Percentiles rank a stretch among this genome's conserved stretches.
These are phyloP conservation scores for Lepus europaeus DNA, from an alignment of 2,113 vertebrate genomes.

Conservation along the genomic window DNA sequence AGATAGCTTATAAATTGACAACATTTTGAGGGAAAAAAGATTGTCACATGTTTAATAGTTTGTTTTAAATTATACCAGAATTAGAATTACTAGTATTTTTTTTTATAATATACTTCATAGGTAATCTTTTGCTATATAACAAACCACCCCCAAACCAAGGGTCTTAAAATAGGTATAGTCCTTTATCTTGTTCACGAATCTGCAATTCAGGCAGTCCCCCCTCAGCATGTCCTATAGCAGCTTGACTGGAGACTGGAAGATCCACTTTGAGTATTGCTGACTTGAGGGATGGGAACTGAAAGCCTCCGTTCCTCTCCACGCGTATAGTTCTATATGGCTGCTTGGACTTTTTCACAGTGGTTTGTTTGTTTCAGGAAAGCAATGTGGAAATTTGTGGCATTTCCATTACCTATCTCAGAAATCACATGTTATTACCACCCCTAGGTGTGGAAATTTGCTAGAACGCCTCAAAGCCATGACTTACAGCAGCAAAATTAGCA, in stretches of 20 bases:
- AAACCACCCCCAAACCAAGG: background rate
- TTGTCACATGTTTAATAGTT: background rate
- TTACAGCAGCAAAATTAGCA: background rate
- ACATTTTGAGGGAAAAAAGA: background rate
- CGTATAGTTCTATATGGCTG: background rate
- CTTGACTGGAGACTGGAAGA: background rate
- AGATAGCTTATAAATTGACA: background rate
- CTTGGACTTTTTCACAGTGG: background rate
- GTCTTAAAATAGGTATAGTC: constrained; percentile 3
- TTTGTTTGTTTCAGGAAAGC: background rate
- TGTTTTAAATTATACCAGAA: constrained; percentile 10
- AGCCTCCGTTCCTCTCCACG: background rate
- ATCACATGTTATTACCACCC: background rate
- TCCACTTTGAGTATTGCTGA: background rate
- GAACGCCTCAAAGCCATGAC: background rate
- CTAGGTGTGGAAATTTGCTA: background rate
- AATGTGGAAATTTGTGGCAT: background rate
- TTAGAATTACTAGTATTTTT: constrained; percentile 41
- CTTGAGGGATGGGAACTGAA: background rate
- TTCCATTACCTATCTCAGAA: background rate
- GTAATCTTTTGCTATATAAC: background rate
- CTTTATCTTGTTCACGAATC: background rate
- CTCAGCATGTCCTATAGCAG: background rate
- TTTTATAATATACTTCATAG: background rate
- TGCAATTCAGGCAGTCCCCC: background rate